Conservation (phyloP, 2,888 invertebrate species). For the Zhengitettix transpicula region DNA sequence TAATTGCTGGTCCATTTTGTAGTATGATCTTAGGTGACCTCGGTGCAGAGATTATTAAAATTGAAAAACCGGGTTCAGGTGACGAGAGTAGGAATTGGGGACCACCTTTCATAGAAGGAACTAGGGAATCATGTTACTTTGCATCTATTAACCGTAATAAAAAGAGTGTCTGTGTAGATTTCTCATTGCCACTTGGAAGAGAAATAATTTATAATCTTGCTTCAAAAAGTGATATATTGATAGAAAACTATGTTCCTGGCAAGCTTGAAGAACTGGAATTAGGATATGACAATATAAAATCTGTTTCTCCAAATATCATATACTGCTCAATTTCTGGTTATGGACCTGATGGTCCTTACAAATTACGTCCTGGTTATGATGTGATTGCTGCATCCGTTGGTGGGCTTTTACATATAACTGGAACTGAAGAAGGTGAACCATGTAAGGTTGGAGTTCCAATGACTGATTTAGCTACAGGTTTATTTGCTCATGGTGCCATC, state of each 20-base stretch:
- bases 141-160: slow-evolving; percentile 85
- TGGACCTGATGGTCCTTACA: slow-evolving; percentile 75
- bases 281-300: slow-evolving; percentile 58
- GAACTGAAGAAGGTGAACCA: slow-evolving; percentile 65
- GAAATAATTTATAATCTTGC: slow-evolving; percentile 54
- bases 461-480: slow-evolving; percentile 82
- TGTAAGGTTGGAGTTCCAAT: slow-evolving; percentile 86
- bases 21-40: slow-evolving; percentile 86
- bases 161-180: slow-evolving; percentile 74
- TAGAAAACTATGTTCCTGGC: slow-evolving; percentile 91
- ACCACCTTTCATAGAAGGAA: slow-evolving; percentile 60
- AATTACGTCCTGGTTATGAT: slow-evolving; percentile 82
- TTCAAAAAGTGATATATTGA: slow-evolving; percentile 62
- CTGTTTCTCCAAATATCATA: slow-evolving; percentile 59
- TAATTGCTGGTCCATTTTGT: slow-evolving; percentile 88
- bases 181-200: slow-evolving; percentile 51
- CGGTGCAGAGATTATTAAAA: slow-evolving; percentile 84
- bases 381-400: slow-evolving; percentile 88
- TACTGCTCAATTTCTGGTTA: slow-evolving; percentile 92
- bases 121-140: slow-evolving; percentile 62
- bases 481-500: slow-evolving; percentile 90
- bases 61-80: slow-evolving; percentile 66
- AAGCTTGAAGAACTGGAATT: slow-evolving; percentile 59
- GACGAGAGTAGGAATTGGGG: slow-evolving; percentile 90
- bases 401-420: slow-evolving; percentile 79